Conservation (phyloP, 2,113 vertebrate genomes). For the Hemiprocne comata region DNA sequence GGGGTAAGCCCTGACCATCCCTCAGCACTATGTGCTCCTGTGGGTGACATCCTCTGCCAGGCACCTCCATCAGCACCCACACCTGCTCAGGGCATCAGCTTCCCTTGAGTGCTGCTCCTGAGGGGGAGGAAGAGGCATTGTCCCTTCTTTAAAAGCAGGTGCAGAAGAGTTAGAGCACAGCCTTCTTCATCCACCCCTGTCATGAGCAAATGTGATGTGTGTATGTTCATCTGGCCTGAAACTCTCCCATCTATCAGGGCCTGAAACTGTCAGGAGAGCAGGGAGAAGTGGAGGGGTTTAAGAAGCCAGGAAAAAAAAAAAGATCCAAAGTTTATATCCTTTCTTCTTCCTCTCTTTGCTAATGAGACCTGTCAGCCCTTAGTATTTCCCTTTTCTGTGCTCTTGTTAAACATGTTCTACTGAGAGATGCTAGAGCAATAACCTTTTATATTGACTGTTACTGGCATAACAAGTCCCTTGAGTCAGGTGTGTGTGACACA, state of each 20-base stretch:
- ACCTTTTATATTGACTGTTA: slow-evolving; percentile 72
- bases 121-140: neutral
- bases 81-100: neutral
- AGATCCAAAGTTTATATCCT: neutral
- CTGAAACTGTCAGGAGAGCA: neutral
- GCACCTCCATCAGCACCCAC: neutral
- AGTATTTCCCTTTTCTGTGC: slow-evolving; percentile 9
- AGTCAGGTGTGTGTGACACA: neutral
- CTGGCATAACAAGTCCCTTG: slow-evolving; percentile 43
- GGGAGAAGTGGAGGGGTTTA: neutral
- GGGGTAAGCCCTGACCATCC: neutral
- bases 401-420: slow-evolving; percentile 50
- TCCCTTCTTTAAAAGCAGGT: neutral
- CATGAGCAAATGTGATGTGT: neutral
- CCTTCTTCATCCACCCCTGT: neutral
- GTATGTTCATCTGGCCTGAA: neutral
- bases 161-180: neutral
- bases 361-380: slow-evolving; percentile 3
- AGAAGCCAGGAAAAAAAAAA: slow-evolving; percentile 4
- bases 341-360: slow-evolving; percentile 28
- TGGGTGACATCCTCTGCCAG: neutral
- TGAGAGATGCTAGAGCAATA: slow-evolving; percentile 78
- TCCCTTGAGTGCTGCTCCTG: neutral
- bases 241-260: neutral
- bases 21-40: neutral